Evolutionary conservation across 2,888 invertebrate species (phyloP), one percentile per base, ranked within the genome.

Genomic region (Hirtodrosophila confusa): DNA sequence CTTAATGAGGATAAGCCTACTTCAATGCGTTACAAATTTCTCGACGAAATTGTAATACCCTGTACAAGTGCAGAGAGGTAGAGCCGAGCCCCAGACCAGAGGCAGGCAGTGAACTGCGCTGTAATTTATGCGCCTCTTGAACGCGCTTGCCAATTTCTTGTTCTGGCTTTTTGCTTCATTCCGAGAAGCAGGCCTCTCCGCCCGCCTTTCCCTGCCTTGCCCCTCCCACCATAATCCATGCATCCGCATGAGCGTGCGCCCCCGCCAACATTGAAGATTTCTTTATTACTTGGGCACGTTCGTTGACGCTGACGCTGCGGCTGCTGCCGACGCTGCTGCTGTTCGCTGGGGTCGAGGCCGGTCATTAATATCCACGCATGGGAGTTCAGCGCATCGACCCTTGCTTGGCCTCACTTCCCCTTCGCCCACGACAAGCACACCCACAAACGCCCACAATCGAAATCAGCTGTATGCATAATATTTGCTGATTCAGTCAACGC

Each of bases 201-300:
- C 53, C 17, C 39, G 35, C 39, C 58, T 33, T 9, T 47, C 47
- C 39, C 36, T 31, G 24, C 48, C 54, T 3, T 31, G 5, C 6
- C 60, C 23, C 8, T 41, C 5, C 37, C 45, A 54, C 44, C 45
- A 56, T 58, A 66, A 69, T 69, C 74, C 69, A 61, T 61, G 74
- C 75, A 68, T 63, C 65, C 76, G 66, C 68, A 49, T 60, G 66
- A 63, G 40, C 65, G 44, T 69, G 61, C 73, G 74, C 77, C 77
- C 75, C 76, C 78, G 83, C 75, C 57, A 64, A 61, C 74, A 73
- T 67, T 74, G 79, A 69, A 74, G 86, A 82, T 85, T 87, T 87
- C 87, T 86, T 86, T 85, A 85, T 87, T 82, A 86, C 87, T 86
- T 88, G 78, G 80, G 84, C 80, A 77, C 80, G 78, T 79, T 80